Base-by-base conservation (phyloP, 2,888 invertebrate genomes). In the Acronicta psi region DNA sequence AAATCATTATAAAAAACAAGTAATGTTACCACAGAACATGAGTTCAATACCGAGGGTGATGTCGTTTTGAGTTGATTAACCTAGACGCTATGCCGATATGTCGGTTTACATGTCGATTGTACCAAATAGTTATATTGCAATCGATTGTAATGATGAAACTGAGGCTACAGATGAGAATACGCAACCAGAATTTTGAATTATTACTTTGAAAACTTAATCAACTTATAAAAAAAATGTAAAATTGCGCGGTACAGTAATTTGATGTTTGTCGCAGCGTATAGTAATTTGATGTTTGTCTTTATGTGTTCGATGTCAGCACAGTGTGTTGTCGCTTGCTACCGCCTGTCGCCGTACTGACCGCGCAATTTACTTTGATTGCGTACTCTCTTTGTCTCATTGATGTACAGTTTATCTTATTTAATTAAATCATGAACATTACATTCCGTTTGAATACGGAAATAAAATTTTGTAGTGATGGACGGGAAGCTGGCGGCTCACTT, bases 371-470 rank as follows among this genome's bases (percentile, higher is more conserved):
- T 34, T 13, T 34, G 9, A 59, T 68, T 70, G 50, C 66, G 67
- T 45, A 65, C 67, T 68, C 54, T 65, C 70, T 66, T 59, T 40
- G 70, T 42, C 70, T 65, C 59, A 20, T 37, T 13, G 20, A 31
- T 68, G 71, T 67, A 69, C 64, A 69, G 64, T 50, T 25, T 31
- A 20, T 23, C 25, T 36, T 56, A 55, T 64, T 51, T 58, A 46
- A 45, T 42, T 17, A 58, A 59, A 66, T 53, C 53, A 62, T 74
- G 45, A 57, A 50, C 45, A 36, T 43, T 53, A 72, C 74, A 73
- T 71, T 73, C 70, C 74, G 74, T 70, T 55, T 59, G 49, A 47
- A 62, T 52, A 66, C 74, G 74, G 66, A 66, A 62, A 55, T 62
- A 57, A 69, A 54, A 64, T 43, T 18, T 29, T 55, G 14, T 62